These are phyloP conservation scores for Platysteira castanea DNA, from an alignment of 2,113 vertebrate species.

Conservation along the genomic window DNA sequence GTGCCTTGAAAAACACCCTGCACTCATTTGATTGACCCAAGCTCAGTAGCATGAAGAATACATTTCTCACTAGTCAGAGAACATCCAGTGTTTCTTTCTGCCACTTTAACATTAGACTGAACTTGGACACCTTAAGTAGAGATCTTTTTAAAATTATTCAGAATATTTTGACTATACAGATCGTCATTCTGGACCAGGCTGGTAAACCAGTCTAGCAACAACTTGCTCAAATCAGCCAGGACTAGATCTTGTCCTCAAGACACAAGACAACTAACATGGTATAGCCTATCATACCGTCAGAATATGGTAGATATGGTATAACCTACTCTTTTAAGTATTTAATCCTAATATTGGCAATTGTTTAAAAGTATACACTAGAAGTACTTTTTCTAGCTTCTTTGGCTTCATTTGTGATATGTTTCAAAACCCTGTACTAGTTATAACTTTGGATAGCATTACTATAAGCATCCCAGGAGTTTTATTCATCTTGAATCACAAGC, in stretches of 20 bases:
- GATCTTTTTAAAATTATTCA: neutral
- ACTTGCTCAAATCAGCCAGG: neutral
- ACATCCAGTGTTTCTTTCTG: neutral
- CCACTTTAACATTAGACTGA: neutral
- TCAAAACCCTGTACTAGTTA: neutral
- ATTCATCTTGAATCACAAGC: neutral
- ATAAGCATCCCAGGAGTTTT: neutral
- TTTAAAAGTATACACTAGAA: neutral
- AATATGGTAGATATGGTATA: neutral
- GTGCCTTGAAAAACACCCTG: neutral
- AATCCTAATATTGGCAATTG: neutral
- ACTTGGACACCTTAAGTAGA: neutral
- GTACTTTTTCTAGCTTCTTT: neutral
- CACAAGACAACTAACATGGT: neutral
- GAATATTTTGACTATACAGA: neutral
- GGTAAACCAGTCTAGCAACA: neutral
- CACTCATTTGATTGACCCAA: neutral
- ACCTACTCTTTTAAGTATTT: neutral
- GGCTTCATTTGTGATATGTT: neutral
- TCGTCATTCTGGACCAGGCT: neutral
- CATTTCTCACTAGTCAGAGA: neutral
- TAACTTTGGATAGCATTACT: neutral
- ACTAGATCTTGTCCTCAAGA: neutral
- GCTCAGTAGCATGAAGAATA: neutral
- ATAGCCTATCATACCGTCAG: rapidly evolving